Conservation (phyloP, 2,888 invertebrate species). For the Abrostola triplasia region DNA sequence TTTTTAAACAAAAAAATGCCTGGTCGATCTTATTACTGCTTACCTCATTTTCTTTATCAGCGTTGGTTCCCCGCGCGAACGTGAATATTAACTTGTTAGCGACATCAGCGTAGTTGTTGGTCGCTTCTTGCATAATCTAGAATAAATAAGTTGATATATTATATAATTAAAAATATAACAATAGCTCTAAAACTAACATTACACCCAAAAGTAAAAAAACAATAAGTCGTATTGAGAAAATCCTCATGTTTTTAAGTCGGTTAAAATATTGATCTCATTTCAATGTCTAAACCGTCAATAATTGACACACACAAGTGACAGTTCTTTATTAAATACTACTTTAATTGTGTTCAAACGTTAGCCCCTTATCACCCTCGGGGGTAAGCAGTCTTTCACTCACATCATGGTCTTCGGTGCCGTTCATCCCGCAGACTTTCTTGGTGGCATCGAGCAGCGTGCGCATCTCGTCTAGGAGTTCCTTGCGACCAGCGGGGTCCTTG, state of each 20-base stretch:
- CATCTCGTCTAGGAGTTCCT: slow-evolving; percentile 95
- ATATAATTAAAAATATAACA: not conserved
- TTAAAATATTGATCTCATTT: too few relatives aligned
- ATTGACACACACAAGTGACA: too few relatives aligned
- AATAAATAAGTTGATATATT: slow-evolving; percentile 17
- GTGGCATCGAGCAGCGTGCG: slow-evolving; percentile 95
- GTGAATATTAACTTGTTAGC: slow-evolving; percentile 73
- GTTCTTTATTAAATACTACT: too few relatives aligned
- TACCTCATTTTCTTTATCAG: slow-evolving; percentile 67
- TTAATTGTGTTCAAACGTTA: not conserved
- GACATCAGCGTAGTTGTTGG: slow-evolving; percentile 65
- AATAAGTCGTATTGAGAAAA: too few relatives aligned
- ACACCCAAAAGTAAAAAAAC: too few relatives aligned
- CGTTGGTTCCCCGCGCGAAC: slow-evolving; percentile 60
- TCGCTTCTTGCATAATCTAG: slow-evolving; percentile 73
- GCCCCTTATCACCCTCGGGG: not conserved
- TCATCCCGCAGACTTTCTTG: slow-evolving; percentile 95
- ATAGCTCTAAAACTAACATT: too few relatives aligned
- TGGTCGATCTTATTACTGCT: not conserved
- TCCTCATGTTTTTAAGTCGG: too few relatives aligned
- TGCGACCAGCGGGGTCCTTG: slow-evolving; percentile 93
- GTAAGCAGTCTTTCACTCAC: slow-evolving; percentile 67
- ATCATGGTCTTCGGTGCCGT: slow-evolving; percentile 96
- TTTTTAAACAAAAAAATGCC: too few relatives aligned
- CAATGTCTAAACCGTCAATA: too few relatives aligned